A percentile compares a stretch with the other conserved stretches of the same genome.
Evolutionary conservation across 2,113 vertebrate species (phyloP).

Genomic region (Phyllostomus hastatus): DNA sequence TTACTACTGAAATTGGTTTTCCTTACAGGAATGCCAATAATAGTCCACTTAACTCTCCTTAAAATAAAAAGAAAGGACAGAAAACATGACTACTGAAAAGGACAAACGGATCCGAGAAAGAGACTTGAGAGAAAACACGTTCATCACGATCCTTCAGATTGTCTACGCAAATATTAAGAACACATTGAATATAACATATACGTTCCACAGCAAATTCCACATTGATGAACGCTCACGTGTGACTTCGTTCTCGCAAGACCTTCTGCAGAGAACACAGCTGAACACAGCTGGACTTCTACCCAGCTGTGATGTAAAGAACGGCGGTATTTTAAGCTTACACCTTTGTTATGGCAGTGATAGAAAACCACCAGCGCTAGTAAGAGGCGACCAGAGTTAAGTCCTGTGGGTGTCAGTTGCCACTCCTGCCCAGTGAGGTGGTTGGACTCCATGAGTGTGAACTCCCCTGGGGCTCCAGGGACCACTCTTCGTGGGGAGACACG

Average conservation of each 20-base stretch:
- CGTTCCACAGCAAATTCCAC: background rate
- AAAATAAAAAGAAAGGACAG: background rate
- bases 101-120: background rate
- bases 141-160: background rate
- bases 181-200: background rate
- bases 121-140: background rate
- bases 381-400: background rate
- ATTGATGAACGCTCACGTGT: background rate
- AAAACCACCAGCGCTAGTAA: background rate
- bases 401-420: background rate
- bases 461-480: background rate
- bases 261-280: background rate
- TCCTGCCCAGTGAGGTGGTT: background rate
- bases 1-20: conserved; percentile 44
- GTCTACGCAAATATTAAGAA: background rate
- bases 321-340: background rate
- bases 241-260: background rate
- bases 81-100: conserved; percentile 14
- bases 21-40: conserved; percentile 36
- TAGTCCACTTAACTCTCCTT: conserved; percentile 60
- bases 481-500: background rate
- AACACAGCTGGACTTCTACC: background rate
- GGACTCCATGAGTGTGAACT: background rate
- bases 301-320: background rate
- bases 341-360: background rate